These are phyloP conservation scores for Argyrosomus regius DNA, from an alignment of 2,797 vertebrate genomes.

Conservation along the genomic window DNA sequence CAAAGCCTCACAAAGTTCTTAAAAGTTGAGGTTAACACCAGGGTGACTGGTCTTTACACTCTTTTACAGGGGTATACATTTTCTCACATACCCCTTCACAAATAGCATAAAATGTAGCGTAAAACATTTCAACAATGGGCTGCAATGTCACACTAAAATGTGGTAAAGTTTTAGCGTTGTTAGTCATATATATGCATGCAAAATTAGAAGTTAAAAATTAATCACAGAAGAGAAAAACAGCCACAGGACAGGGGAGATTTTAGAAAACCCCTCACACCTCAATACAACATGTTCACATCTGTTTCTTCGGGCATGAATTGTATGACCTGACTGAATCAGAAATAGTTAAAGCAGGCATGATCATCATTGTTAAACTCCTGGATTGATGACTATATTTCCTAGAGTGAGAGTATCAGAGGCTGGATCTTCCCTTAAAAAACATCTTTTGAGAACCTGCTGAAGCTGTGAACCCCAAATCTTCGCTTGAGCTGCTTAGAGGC, in stretches of 20 bases:
- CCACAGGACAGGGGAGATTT: too few relatives aligned
- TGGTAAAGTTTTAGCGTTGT: neutral
- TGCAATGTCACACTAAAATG: neutral
- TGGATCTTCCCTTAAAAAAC: neutral
- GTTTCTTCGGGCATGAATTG: neutral
- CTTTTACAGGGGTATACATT: too few relatives aligned
- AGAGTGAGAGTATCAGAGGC: neutral
- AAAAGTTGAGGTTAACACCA: neutral
- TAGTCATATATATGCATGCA: neutral
- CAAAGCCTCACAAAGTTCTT: neutral
- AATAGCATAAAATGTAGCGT: too few relatives aligned
- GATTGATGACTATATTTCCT: neutral
- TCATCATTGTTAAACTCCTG: neutral
- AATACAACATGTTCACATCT: neutral
- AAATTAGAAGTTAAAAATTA: neutral
- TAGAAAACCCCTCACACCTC: neutral
- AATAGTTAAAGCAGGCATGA: neutral
- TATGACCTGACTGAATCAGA: slow-evolving; percentile 8
- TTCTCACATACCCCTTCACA: too few relatives aligned
- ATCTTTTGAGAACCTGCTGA: neutral
- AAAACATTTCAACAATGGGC: neutral
- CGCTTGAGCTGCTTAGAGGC: slow-evolving; percentile 12
- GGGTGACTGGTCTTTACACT: too few relatives aligned
- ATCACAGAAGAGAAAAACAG: neutral
- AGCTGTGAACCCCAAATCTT: neutral